Base-by-base conservation (phyloP, 2,888 invertebrate species). In the Bombyx huttoni region DNA sequence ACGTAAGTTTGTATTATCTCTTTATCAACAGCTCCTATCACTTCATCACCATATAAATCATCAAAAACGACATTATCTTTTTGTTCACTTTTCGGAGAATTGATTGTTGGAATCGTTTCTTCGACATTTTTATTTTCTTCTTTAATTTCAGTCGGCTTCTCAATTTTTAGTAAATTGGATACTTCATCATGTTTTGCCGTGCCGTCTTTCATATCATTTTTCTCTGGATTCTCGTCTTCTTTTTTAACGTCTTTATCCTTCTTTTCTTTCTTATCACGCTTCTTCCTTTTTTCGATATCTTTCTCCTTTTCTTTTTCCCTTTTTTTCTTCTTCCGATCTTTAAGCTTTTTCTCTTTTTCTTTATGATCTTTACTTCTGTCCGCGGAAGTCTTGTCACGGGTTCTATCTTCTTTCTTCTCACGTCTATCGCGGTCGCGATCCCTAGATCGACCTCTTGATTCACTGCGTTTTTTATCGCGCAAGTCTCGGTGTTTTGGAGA, bases 1-100 rank as follows among this genome's bases (percentile, higher is more conserved):
- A 89, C 80, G 62, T 91, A 91, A 61, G 85, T 90, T 70, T 91
- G 83, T 49, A 91, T 86, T 34, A 91, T 90, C 70, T 85, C 85
- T 59, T 88, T 89, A 66, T 91, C 91, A 47, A 91, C 81, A 51
- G 89, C 87, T 69, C 86, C 90, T 3, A 80, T 69, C 53, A 88
- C 74, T 65, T 90, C 85, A 59, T 90, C 91, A 8, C 83, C 90
- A 59, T 91, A 91, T 54, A 91, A 73, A 64, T 89, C 87, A 58
- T 74, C 67, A 24, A 10, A 50, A 46, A 24, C 14, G 40, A 40
- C 40, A 12, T 14, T 47, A 51, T 10, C 33, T 51, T 24, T 47
- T 13, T 48, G 46, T 10, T 56, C 55, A 46, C 50, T 54, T 66
- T 57, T 67, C 50, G 68, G 68, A 52, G 55, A 54, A 48, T 59